These are phyloP conservation scores for Ceratosolen solmsi DNA, from an alignment of 1,140 invertebrate species.

Conservation along the genomic window DNA sequence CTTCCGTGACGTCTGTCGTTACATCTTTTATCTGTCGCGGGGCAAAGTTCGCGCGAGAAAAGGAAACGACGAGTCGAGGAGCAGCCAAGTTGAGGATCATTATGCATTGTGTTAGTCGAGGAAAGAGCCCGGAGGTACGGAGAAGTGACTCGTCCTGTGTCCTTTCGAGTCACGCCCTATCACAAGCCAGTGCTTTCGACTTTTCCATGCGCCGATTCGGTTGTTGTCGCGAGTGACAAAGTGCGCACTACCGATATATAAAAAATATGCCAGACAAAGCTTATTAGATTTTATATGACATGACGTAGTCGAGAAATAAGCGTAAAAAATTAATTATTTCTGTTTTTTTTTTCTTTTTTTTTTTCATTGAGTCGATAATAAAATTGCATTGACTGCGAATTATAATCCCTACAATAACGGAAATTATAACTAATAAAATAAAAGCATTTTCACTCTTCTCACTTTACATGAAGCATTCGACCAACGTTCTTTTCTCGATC, in stretches of 20 bases:
- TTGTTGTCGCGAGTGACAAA: no score
- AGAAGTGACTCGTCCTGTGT: neutral
- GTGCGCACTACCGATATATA: no score
- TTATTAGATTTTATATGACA: no score
- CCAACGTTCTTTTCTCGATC: neutral
- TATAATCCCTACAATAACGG: neutral
- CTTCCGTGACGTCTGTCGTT: neutral
- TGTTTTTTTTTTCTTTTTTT: no score
- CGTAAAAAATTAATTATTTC: no score
- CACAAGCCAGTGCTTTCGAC: neutral
- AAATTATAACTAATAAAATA: slow-evolving; percentile 2
- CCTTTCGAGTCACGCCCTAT: neutral
- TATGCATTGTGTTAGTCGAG: neutral
- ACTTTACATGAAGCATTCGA: neutral
- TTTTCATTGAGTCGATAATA: neutral
- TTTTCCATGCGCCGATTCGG: neutral
- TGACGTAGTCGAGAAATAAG: no score
- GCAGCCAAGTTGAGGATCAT: neutral
- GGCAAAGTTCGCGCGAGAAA: neutral
- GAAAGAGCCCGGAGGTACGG: neutral
- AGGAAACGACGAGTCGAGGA: slow-evolving; percentile 1
- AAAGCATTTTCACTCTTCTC: neutral
- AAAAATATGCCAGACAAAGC: no score
- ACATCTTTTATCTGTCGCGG: neutral
- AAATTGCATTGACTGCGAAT: neutral